Evolutionary conservation across 2,113 vertebrate genomes (phyloP).

Genomic region (Eublepharis macularius): DNA sequence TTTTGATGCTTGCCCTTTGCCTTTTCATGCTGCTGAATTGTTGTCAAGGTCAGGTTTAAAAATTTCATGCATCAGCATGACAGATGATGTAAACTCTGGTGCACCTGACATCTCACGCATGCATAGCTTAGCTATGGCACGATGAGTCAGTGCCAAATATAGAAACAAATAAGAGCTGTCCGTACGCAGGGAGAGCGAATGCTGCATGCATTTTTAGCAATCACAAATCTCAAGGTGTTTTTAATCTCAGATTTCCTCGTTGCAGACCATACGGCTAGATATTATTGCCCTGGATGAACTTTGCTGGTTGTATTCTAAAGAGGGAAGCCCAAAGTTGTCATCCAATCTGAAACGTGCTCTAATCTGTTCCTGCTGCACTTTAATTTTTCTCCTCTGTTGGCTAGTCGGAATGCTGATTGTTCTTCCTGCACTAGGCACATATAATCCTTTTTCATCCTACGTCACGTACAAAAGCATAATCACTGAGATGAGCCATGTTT

Average conservation of each 20-base stretch:
- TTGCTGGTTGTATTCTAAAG: neutral
- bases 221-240: neutral
- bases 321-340: neutral
- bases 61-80: slow-evolving; percentile 60
- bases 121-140: slow-evolving; percentile 43
- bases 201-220: neutral
- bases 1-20: slow-evolving; percentile 58
- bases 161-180: slow-evolving; percentile 49
- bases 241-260: slow-evolving; percentile 3
- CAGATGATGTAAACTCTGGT: slow-evolving; percentile 59
- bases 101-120: slow-evolving; percentile 62
- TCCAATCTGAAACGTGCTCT: neutral
- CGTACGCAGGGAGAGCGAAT: neutral
- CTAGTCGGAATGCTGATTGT: slow-evolving; percentile 10
- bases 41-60: slow-evolving; percentile 69
- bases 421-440: slow-evolving; percentile 20
- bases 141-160: slow-evolving; percentile 42
- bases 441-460: slow-evolving; percentile 34
- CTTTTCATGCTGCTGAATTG: slow-evolving; percentile 55
- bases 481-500: neutral
- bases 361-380: slow-evolving; percentile 22
- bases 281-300: neutral
- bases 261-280: neutral
- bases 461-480: slow-evolving; percentile 7
- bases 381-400: neutral